Base-by-base conservation (phyloP, 2,113 vertebrate species). In the Labeo rohita region DNA sequence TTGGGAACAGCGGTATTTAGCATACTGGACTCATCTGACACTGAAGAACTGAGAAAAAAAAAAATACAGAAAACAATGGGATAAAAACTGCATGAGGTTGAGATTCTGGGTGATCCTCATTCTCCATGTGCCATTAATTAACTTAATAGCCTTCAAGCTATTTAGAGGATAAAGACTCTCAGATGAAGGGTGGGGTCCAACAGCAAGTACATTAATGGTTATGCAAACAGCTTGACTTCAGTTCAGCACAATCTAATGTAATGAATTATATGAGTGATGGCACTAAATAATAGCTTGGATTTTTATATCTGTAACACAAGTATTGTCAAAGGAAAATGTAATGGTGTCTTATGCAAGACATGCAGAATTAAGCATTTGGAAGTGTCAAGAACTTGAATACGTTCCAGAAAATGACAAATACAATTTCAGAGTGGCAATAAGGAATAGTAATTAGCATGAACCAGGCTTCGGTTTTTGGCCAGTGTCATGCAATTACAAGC, bases 111-210 rank as follows among this genome's bases (percentile, higher is more conserved):
- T 86, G 90, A 89, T 87, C 93, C 92, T 93, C 91, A 92, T 90
- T 85, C 79, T 89, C 88, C 94, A 94, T 93, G 89, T 94, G 92
- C 90, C 90, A 89, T 82, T 94, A 92, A 94, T 94, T 94, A 94
- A 93, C 90, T 50, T 88, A 50, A 81, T 86, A 89, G 91, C 91
- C 85, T 85, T 93, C 87, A 87, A 89, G 84, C 90, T 91, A 93
- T 93, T 93, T 93, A 92, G 90, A 91, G 92, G 91, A 91, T 92
- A 93, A 92, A 92, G 90, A 86, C 88, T 92, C 89, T 88, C 90
- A 87, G 86, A 92, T 91, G 90, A 92, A 90, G 80, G 82, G 88
- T 81, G 83, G 89, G 61, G 89, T 92, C 91, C 90, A 92, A 89
- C 83, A 87, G 84, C 85, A 91, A 91, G 80, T 73, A 85, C 78